Base-by-base conservation (phyloP, 1,140 invertebrate genomes). In the Apocrypta bakeri region DNA sequence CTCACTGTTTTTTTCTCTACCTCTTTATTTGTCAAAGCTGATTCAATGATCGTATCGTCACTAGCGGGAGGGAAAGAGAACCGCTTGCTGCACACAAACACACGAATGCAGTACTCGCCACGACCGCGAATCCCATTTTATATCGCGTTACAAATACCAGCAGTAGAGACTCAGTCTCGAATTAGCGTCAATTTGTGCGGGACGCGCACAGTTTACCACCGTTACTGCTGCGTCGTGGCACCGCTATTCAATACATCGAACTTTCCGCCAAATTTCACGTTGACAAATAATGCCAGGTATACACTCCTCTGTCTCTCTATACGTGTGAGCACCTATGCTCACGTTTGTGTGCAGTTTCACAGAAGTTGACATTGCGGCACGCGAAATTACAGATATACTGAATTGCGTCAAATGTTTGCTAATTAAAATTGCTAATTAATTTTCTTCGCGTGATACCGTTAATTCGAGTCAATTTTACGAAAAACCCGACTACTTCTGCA, bases 11-110 rank as follows among this genome's bases (percentile, higher is more conserved):
- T 64, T 25, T n/a, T n/a, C n/a, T 12, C 33, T 64, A 63, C 77
- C 77, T 85, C 81, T 88, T 88, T 85, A 87, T 88, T 88, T 86
- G 85, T 85, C 85, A 83, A 88, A 86, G 81, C 61, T 79, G 85
- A 87, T 84, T 64, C 83, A 83, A 83, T 87, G 87, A 85, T 87
- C 85, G 81, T 11, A 66, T 77, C 81, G 81, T 82, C 84, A 84
- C 75, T 81, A 83, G 85, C 73, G 48, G 6, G 48, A n/a, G 48
- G 3, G 48, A 56, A 17, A 21, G 48, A 7, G 21, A n/a, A 37
- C 33, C 9, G 33, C 33, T 37, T 9, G 21, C 2, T 56, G 73
- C 79, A 75, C 81, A 33, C 29, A 64, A 24, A 74, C 27, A 61
- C 25, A 31, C 79, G 29, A 12, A 27, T 11, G 8, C 14, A 56